These are phyloP conservation scores for Formicarius rufipectus DNA, from an alignment of 2,113 vertebrate genomes.

Conservation along the genomic window DNA sequence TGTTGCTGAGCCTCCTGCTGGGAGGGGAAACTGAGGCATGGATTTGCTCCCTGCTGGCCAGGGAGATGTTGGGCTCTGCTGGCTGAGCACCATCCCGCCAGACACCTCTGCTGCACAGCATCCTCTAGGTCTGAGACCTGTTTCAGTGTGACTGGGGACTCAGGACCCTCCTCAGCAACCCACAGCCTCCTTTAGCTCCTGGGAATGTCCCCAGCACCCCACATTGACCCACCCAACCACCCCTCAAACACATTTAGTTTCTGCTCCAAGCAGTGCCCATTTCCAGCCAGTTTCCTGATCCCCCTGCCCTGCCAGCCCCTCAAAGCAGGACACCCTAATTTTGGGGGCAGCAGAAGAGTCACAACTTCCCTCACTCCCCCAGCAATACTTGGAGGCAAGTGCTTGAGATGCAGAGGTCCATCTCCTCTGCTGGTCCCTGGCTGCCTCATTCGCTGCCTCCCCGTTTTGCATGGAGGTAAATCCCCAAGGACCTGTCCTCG, in stretches of 20 bases:
- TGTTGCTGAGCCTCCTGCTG: not conserved
- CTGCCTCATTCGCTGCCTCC: not conserved
- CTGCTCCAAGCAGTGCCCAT: not conserved
- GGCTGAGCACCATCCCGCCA: not conserved
- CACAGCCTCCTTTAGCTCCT: not conserved
- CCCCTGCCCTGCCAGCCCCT: not conserved
- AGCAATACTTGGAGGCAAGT: not conserved
- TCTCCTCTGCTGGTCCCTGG: not conserved
- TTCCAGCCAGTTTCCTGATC: not conserved
- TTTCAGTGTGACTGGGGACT: not conserved
- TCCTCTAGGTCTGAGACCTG: not conserved
- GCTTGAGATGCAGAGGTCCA: not conserved
- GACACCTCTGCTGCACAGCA: not conserved
- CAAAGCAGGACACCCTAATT: not conserved
- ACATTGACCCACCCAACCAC: not conserved
- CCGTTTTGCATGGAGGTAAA: not conserved
- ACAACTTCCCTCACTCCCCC: not conserved
- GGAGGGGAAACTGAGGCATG: not conserved
- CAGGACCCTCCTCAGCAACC: not conserved
- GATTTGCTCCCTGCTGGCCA: rapidly evolving
- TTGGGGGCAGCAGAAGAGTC: not conserved
- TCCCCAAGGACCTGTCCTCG: not conserved
- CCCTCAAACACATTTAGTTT: rapidly evolving
- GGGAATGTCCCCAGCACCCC: not conserved
- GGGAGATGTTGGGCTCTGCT: not conserved